A percentile compares a stretch with the other conserved stretches of the same genome.
phyloP scores from a whole-genome alignment of 2,888 invertebrate genomes.

The Aelia acuminata region DNA sequence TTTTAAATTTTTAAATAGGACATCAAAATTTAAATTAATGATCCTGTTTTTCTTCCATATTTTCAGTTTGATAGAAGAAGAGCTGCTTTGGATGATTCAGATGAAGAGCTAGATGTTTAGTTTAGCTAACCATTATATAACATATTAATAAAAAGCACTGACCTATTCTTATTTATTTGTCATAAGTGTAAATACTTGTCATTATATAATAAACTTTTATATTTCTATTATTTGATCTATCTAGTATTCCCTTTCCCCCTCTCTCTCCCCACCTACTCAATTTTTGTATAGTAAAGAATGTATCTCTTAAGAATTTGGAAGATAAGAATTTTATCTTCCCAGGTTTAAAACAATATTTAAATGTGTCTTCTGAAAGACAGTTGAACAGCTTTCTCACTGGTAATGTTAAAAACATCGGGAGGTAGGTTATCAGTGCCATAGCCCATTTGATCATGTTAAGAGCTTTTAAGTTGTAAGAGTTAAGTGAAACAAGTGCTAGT shows the following conservation, averaged over 20 bases:
- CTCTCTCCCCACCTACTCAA: no score
- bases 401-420: neutral
- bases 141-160: slow-evolving; percentile 30
- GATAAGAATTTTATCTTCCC: neutral
- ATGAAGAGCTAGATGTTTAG: slow-evolving; percentile 73
- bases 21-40: neutral
- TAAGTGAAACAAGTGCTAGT: slow-evolving; percentile 17
- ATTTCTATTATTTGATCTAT: neutral
- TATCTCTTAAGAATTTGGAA: no score
- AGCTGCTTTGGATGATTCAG: slow-evolving; percentile 89
- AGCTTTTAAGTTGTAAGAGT: slow-evolving; percentile 11
- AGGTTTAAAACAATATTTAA: neutral
- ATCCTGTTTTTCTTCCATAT: slow-evolving; percentile 62
- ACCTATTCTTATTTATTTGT: slow-evolving; percentile 16
- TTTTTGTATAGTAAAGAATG: no score
- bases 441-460: slow-evolving; percentile 28
- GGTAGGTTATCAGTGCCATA: slow-evolving; percentile 22
- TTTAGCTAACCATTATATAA: neutral
- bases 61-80: slow-evolving; percentile 88
- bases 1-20: neutral
- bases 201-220: slow-evolving; percentile 34
- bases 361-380: neutral
- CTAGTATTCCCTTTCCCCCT: neutral
- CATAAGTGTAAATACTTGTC: slow-evolving; percentile 25
- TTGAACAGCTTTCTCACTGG: neutral